Conservation (phyloP, 2,888 invertebrate genomes). For the Hydrotaea cyrtoneurina region DNA sequence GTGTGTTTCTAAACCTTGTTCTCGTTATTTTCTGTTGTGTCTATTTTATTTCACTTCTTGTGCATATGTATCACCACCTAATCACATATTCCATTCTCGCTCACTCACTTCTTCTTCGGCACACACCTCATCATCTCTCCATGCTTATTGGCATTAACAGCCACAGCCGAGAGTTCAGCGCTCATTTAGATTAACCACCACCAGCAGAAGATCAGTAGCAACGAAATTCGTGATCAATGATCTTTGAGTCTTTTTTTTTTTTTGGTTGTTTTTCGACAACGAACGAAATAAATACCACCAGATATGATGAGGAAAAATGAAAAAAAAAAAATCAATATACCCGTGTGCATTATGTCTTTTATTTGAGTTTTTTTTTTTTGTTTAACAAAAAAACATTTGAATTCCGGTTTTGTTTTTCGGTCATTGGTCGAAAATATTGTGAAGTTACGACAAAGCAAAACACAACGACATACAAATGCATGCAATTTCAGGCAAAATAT, state of each 20-base stretch:
- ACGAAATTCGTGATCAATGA: conserved; percentile 25
- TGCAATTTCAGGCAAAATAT: neutral
- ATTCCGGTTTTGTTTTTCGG: conserved; percentile 72
- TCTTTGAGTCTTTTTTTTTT: conserved; percentile 22
- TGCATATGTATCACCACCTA: conserved; percentile 23
- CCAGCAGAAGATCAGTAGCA: neutral
- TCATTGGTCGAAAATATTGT: conserved; percentile 74
- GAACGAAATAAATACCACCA: conserved; percentile 18
- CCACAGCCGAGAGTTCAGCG: too few species aligned
- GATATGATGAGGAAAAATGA: neutral
- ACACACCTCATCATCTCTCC: conserved; percentile 6
- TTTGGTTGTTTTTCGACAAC: neutral
- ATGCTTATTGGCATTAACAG: neutral
- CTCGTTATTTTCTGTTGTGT: conserved; percentile 5
- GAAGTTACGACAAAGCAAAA: conserved; percentile 49
- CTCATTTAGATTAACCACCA: neutral
- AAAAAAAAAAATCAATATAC: conserved; percentile 13
- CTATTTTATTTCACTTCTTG: conserved; percentile 33
- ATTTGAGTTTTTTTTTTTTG: conserved; percentile 22
- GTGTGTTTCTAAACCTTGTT: conserved; percentile 50
- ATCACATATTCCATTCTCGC: conserved; percentile 7
- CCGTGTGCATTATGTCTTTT: neutral
- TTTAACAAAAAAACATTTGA: conserved; percentile 48
- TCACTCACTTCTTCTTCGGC: too few species aligned
- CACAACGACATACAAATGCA: neutral